phyloP scores from a whole-genome alignment of 2,888 invertebrate species.

The Mimachlamys varia region DNA sequence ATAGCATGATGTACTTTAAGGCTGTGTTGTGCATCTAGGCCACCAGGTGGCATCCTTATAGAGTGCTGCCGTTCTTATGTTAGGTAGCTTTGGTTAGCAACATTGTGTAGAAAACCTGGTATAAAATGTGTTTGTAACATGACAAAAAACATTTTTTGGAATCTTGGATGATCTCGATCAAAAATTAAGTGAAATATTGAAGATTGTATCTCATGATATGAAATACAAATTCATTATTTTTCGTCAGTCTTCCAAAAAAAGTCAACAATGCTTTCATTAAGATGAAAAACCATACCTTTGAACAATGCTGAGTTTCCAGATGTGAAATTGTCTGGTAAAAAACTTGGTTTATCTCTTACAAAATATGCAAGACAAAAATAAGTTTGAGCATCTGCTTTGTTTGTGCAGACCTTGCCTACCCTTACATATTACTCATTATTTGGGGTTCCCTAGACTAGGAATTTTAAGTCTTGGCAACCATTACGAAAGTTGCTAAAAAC shows the following conservation, averaged over 20 bases:
- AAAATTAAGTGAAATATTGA: background rate
- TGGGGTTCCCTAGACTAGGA: background rate
- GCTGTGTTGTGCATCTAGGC: background rate
- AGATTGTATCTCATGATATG: background rate
- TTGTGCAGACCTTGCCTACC: background rate
- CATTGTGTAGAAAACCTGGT: background rate
- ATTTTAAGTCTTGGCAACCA: background rate
- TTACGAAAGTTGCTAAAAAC: background rate
- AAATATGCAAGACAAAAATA: slow-evolving; percentile 4
- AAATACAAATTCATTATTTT: background rate
- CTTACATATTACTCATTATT: background rate
- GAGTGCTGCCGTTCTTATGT: background rate
- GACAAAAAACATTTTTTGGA: background rate
- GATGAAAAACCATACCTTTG: background rate
- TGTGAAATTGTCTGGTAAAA: background rate
- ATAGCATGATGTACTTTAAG: slow-evolving; percentile 29
- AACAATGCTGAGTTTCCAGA: slow-evolving; percentile 18
- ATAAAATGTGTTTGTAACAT: background rate
- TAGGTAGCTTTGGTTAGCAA: background rate
- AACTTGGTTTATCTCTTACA: background rate
- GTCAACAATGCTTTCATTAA: background rate
- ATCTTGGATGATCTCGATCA: background rate
- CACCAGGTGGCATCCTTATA: background rate
- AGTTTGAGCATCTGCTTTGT: background rate
- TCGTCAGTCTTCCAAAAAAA: background rate